Base-by-base conservation (phyloP, 2,797 vertebrate genomes). In the Poeciliopsis paucimaculata region DNA sequence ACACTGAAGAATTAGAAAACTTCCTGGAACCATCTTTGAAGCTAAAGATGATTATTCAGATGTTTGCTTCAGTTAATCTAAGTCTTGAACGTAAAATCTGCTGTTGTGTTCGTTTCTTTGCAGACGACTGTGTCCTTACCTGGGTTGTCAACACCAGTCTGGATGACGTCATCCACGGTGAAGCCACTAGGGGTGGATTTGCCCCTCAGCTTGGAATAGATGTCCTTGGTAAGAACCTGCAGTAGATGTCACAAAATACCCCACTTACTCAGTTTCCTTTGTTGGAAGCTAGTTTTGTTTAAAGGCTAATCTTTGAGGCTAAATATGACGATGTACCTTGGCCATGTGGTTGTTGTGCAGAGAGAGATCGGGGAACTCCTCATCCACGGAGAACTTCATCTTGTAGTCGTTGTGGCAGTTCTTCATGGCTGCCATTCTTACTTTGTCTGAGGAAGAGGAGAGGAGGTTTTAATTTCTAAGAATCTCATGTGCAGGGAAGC, bases 331-430 rank as follows among this genome's bases (percentile, higher is more conserved):
- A 23, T 7, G 23, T 78, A 94, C 94, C 92, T 98, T 98, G 92
- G 98, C 93, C 98, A 99, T 99, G 92, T 99, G 98, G 95, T 99
- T 99, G 95, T 99, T 99, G 94, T 99, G 98, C 82, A 45, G 72
- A 77, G 82, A 87, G 80, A 99, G 95, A 92, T 99, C 98, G 0
- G 98, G 98, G 84, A 9, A 98, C 84, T 99, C 98, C 1, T 98
- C 97, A 13, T 97, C 97, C 0, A 79, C 0, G 0, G 93, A 73
- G 93, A 96, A 98, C 92, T 98, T 98, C 91, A 96, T 92, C 87
- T 99, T 99, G 91, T 90, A 92, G 91, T 98, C 97, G 81, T 98
- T 98, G 93, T 99, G 96, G 82, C 96, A 97, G 94, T 96, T 96
- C 93, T 98, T 94, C 98, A 98, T 99, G 96, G 92, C 75, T 97